A percentile compares a stretch with the other conserved stretches of the same genome.
These are phyloP conservation scores for Laupala kohalensis DNA, from an alignment of 1,140 invertebrate genomes.

Conservation along the genomic window DNA sequence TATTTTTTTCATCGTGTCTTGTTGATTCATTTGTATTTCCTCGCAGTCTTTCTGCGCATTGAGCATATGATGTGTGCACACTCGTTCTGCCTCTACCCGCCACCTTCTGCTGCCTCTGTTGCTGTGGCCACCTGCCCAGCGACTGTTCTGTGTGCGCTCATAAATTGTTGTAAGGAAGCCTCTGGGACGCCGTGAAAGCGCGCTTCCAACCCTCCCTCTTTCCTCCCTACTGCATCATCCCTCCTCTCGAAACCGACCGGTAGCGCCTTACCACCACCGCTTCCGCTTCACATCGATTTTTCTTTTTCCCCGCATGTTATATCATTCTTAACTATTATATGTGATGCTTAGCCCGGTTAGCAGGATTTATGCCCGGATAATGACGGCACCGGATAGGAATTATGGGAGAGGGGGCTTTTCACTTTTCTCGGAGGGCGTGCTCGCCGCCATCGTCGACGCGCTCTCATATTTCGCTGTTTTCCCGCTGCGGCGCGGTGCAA, in stretches of 20 bases:
- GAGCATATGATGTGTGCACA: no score
- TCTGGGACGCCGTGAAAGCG: neutral
- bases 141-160: neutral
- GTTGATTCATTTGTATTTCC: no score
- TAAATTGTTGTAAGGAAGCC: neutral
- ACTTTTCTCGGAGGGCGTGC: neutral
- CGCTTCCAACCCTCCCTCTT: neutral
- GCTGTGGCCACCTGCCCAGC: neutral
- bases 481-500: no score
- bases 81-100: no score
- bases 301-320: neutral
- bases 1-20: no score
- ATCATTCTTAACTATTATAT: neutral
- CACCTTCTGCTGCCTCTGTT: no score
- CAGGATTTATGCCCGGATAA: neutral
- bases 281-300: neutral
- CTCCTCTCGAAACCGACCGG: neutral
- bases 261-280: neutral
- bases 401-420: neutral
- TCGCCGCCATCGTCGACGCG: no score
- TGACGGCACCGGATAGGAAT: neutral
- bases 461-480: neutral
- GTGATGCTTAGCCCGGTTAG: neutral
- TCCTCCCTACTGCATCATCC: neutral
- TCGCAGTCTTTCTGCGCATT: no score